Conservation (phyloP, 2,113 vertebrate species). For the Catharus minimus region DNA sequence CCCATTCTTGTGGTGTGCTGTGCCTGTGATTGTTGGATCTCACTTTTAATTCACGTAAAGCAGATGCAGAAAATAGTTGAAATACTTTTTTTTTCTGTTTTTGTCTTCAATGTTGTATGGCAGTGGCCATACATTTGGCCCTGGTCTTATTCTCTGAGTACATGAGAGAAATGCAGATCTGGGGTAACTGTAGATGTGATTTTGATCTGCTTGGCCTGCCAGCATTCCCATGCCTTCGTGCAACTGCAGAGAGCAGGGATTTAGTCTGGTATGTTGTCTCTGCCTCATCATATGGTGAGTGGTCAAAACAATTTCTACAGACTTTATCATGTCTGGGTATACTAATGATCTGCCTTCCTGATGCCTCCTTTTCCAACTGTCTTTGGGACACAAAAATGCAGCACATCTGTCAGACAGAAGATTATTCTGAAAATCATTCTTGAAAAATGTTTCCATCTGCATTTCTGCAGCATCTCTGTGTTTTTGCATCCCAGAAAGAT, state of each 20-base stretch:
- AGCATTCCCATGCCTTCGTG: not conserved
- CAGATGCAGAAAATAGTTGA: not conserved
- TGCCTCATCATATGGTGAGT: not conserved
- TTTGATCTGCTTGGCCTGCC: not conserved
- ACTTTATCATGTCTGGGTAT: not conserved
- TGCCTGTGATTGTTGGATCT: not conserved
- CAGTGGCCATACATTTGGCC: not conserved
- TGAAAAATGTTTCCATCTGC: not conserved
- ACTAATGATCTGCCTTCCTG: not conserved
- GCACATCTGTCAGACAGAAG: not conserved
- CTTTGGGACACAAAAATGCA: conserved; percentile 14
- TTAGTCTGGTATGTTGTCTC: not conserved
- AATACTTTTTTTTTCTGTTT: not conserved
- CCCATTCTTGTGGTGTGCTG: not conserved
- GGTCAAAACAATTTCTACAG: not conserved
- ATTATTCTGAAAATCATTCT: not conserved
- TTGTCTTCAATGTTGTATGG: not conserved
- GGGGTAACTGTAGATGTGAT: not conserved
- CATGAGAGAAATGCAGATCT: not conserved
- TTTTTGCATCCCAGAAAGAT: conserved; percentile 60
- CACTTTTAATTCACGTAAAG: not conserved
- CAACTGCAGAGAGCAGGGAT: not conserved
- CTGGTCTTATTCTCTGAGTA: not conserved
- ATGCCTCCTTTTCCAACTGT: conserved; percentile 4
- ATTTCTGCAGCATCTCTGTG: not conserved